These are phyloP conservation scores for Thymallus thymallus DNA, from an alignment of 2,113 vertebrate species.

Conservation along the genomic window DNA sequence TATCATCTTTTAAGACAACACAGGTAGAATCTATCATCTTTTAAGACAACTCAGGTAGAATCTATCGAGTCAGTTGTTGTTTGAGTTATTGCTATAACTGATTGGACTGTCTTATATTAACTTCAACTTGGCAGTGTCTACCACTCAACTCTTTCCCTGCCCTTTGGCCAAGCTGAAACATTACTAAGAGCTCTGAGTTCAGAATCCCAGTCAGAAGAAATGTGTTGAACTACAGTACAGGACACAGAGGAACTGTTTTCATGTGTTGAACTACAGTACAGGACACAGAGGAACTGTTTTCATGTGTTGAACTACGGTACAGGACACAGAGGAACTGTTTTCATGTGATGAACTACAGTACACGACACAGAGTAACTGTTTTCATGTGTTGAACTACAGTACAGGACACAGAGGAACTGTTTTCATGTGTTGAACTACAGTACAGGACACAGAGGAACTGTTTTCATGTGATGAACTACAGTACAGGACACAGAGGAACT, in stretches of 20 bases:
- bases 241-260: conserved; percentile 26
- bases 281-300: conserved; percentile 26
- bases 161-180: conserved; percentile 2
- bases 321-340: conserved; percentile 24
- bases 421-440: conserved; percentile 18
- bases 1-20: no score
- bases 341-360: conserved; percentile 8
- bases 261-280: conserved; percentile 2
- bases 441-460: conserved; percentile 11
- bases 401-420: conserved; percentile 17
- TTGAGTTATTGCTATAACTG: not conserved
- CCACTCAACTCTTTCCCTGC: not conserved
- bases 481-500: conserved; percentile 11
- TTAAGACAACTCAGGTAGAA: no score
- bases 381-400: conserved; percentile 13
- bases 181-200: conserved; percentile 17
- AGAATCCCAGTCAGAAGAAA: conserved; percentile 17
- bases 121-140: not conserved
- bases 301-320: conserved; percentile 1
- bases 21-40: no score
- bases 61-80: conserved; percentile 14
- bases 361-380: conserved; percentile 20
- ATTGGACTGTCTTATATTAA: not conserved
- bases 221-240: conserved; percentile 4
- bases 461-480: conserved; percentile 22